Conservation (phyloP, 2,888 invertebrate species). For the Eupithecia abbreviata region DNA sequence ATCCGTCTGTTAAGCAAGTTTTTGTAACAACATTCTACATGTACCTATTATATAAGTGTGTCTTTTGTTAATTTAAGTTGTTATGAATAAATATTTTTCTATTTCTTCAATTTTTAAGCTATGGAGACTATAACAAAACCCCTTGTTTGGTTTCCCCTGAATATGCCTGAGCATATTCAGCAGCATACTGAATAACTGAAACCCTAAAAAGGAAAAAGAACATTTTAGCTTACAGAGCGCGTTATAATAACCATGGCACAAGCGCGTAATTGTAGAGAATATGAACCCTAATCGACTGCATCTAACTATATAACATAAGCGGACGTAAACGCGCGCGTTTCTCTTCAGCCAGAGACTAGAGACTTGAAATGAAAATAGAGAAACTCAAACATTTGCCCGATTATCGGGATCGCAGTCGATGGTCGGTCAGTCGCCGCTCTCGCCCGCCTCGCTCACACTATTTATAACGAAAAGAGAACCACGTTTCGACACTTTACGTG, state of each 20-base stretch:
- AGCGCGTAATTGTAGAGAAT: slow-evolving; percentile 1
- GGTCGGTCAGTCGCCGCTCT: slow-evolving; percentile 74
- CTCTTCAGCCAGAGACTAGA: slow-evolving; percentile 57
- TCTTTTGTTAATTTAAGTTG: too few species aligned
- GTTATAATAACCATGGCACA: background rate
- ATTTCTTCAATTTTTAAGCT: too few species aligned
- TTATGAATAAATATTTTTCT: too few species aligned
- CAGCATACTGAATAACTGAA: background rate
- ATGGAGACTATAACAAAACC: too few species aligned
- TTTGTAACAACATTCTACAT: too few species aligned
- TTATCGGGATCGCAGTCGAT: slow-evolving; percentile 81
- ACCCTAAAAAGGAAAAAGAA: background rate
- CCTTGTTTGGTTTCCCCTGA: too few species aligned
- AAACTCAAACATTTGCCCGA: slow-evolving; percentile 80
- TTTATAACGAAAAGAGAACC: slow-evolving; percentile 80
- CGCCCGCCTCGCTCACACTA: slow-evolving; percentile 76
- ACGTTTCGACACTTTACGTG: slow-evolving; percentile 76
- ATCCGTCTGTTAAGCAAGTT: too few species aligned
- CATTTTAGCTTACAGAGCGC: background rate
- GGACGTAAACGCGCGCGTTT: slow-evolving; percentile 65
- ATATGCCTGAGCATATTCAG: too few species aligned
- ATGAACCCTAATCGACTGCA: slow-evolving; percentile 1
- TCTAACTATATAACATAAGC: slow-evolving; percentile 1
- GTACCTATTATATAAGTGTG: too few species aligned
- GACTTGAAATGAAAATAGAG: slow-evolving; percentile 83